Conservation (phyloP, 2,888 invertebrate species). For the Hydropsyche betteni region DNA sequence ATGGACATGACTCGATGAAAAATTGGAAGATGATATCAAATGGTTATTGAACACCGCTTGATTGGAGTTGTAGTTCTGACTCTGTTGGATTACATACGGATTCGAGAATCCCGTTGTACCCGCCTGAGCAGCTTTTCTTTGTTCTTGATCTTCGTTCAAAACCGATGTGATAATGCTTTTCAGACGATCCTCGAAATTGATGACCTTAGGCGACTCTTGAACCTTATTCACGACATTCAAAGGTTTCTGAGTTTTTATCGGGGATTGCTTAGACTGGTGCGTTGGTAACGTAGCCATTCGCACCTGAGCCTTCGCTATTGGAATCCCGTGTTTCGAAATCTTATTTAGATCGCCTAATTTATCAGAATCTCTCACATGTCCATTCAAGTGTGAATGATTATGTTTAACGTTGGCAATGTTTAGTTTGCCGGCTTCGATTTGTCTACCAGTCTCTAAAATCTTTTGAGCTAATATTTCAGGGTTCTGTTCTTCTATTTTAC, state of each 20-base stretch:
- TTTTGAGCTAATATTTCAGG: constrained; percentile 90
- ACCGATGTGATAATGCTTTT: constrained; percentile 88
- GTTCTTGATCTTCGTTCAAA: constrained; percentile 82
- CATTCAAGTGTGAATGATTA: constrained; percentile 59
- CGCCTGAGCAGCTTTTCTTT: constrained; percentile 56
- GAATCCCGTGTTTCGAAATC: constrained; percentile 46
- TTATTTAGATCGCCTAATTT: constrained; percentile 56
- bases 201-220: constrained; percentile 84
- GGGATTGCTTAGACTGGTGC: constrained; percentile 56
- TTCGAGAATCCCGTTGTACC: constrained; percentile 45
- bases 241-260: constrained; percentile 60
- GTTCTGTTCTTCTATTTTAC: constrained; percentile 91
- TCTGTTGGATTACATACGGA: constrained; percentile 56
- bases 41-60: constrained; percentile 34
- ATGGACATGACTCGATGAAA: constrained; percentile 43
- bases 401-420: constrained; percentile 57
- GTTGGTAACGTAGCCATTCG: constrained; percentile 35
- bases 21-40: constrained; percentile 36
- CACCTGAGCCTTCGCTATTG: constrained; percentile 38
- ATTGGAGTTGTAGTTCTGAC: constrained; percentile 50
- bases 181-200: constrained; percentile 89
- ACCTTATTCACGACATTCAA: constrained; percentile 64
- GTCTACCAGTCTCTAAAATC: constrained; percentile 87
- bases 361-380: constrained; percentile 59
- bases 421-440: constrained; percentile 85